Conservation (phyloP, 2,113 vertebrate genomes). For the Gymnarchus niloticus region DNA sequence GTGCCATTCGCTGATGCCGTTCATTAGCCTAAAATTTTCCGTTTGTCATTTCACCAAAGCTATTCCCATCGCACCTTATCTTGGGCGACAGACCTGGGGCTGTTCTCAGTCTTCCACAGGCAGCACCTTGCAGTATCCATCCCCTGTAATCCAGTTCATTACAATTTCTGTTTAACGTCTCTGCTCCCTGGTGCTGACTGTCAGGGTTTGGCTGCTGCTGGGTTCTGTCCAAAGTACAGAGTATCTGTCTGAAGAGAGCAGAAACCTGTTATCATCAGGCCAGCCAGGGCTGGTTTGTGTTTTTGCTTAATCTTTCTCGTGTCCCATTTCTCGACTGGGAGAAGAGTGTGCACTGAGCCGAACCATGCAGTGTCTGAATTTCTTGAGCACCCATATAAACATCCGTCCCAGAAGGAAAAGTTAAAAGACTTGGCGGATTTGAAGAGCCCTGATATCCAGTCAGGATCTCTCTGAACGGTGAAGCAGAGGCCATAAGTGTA, state of each 20-base stretch:
- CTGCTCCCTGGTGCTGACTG: not conserved
- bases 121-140: not conserved
- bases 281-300: not conserved
- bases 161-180: not conserved
- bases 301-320: not conserved
- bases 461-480: not conserved
- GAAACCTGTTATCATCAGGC: not conserved
- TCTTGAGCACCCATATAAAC: not conserved
- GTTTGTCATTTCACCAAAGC: not conserved
- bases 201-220: not conserved
- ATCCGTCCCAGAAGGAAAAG: too few relatives aligned
- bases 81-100: not conserved
- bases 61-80: not conserved
- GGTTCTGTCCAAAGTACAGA: not conserved
- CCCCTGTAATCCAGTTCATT: conserved; percentile 8
- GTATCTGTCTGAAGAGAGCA: not conserved
- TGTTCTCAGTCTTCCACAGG: not conserved
- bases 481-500: not conserved
- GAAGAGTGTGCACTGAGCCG: not conserved
- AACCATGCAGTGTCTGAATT: not conserved
- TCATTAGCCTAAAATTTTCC: not conserved
- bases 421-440: not conserved
- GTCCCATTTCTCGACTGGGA: not conserved
- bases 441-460: not conserved
- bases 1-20: not conserved